Conservation (phyloP, 2,888 invertebrate genomes). For the Agriopis marginaria region DNA sequence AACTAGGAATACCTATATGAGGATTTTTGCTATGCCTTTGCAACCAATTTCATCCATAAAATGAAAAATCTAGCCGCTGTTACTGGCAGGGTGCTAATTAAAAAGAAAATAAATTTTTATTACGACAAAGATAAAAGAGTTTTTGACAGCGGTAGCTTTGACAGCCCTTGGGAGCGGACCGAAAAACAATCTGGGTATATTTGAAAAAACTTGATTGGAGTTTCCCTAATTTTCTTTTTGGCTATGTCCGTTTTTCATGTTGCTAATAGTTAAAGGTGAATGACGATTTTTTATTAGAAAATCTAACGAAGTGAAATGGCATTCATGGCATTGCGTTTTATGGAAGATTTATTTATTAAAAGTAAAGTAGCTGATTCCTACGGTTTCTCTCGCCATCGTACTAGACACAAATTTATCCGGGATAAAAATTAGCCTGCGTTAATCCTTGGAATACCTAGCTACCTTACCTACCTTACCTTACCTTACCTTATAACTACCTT, state of each 20-base stretch:
- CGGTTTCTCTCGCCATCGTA: too few species aligned
- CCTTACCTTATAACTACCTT: too few species aligned
- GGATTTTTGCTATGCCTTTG: background rate
- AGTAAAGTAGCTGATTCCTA: too few species aligned
- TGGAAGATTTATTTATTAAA: too few species aligned
- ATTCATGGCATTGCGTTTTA: too few species aligned
- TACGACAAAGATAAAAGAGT: background rate
- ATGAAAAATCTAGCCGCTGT: background rate
- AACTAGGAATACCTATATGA: too few species aligned
- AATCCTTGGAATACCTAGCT: too few species aligned
- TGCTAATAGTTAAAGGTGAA: background rate
- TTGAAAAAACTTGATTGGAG: background rate
- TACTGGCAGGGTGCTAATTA: background rate
- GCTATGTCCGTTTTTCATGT: background rate
- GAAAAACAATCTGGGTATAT: background rate
- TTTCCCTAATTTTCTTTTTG: background rate
- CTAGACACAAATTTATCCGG: too few species aligned
- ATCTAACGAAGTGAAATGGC: too few species aligned
- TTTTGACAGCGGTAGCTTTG: background rate
- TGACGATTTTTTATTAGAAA: background rate
- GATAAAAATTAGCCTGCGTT: too few species aligned
- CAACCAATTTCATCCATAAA: background rate
- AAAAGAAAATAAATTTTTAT: background rate
- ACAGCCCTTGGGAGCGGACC: background rate
- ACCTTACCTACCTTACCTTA: too few species aligned